Evolutionary conservation across 2,888 invertebrate genomes (phyloP).

Genomic region (Metallyticus violacea): DNA sequence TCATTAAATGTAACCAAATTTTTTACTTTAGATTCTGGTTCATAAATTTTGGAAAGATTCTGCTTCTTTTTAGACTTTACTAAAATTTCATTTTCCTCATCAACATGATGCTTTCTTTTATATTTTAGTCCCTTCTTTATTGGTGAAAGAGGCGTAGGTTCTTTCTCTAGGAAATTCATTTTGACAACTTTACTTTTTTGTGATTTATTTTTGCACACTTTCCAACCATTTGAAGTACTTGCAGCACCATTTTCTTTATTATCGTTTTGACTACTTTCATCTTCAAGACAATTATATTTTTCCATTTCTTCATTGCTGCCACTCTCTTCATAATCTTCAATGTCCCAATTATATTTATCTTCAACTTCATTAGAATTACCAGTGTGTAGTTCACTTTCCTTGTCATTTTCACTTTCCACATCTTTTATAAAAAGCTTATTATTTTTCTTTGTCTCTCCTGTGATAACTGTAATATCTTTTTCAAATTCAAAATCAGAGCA

Average conservation of each 20-base stretch:
- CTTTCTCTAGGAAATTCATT: background rate
- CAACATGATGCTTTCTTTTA: no score
- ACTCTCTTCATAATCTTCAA: background rate
- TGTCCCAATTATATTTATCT: background rate
- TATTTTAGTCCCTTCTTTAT: no score
- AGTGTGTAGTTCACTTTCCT: constrained; percentile 27
- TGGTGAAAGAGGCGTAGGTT: no score
- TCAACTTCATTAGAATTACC: background rate
- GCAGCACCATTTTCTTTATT: constrained; percentile 33
- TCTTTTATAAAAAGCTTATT: constrained; percentile 10
- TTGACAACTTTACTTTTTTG: background rate
- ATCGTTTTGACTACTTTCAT: constrained; percentile 32
- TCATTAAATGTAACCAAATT: no score
- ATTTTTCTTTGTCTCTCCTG: background rate
- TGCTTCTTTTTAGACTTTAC: no score
- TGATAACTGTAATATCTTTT: constrained; percentile 51
- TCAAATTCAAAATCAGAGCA: constrained; percentile 51
- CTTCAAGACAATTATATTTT: background rate
- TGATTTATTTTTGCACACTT: no score
- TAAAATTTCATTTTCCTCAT: no score
- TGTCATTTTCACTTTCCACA: constrained; percentile 21
- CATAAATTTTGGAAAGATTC: no score
- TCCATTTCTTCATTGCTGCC: background rate
- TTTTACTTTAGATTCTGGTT: no score
- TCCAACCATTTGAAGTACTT: background rate